phyloP scores from a whole-genome alignment of 1,140 invertebrate species.

The Gonioctena quinquepunctata region DNA sequence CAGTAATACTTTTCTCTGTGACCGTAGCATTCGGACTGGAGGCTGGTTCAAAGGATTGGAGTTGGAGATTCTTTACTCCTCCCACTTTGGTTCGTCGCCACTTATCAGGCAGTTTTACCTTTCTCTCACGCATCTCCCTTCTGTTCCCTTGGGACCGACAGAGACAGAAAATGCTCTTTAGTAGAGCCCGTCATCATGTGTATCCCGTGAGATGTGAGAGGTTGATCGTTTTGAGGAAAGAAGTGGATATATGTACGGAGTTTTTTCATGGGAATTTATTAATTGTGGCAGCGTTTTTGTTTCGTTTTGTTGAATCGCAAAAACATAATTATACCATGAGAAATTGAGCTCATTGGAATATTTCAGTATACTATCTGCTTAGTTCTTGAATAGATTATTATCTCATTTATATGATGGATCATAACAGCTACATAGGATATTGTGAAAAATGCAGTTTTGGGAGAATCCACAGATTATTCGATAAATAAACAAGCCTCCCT shows the following conservation, averaged over 20 bases:
- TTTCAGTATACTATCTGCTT: no score
- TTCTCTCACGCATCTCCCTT: conserved; percentile 30
- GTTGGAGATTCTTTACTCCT: conserved; percentile 43
- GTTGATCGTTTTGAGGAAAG: conserved; percentile 1
- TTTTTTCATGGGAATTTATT: background rate
- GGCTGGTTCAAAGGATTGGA: conserved; percentile 33
- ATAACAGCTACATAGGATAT: no score
- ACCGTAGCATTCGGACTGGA: conserved; percentile 36
- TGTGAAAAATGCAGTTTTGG: no score
- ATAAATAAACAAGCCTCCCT: no score
- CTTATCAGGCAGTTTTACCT: conserved; percentile 44
- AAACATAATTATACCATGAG: no score
- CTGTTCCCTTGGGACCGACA: conserved; percentile 32
- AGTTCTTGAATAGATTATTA: no score
- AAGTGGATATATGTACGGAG: background rate
- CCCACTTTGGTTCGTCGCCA: conserved; percentile 45
- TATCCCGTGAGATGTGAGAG: conserved; percentile 29
- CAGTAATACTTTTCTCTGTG: background rate
- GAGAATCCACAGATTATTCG: no score
- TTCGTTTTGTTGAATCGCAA: no score
- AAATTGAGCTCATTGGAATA: no score
- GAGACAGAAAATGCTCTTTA: conserved; percentile 36
- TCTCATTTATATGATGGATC: no score
- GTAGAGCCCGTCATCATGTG: conserved; percentile 35
- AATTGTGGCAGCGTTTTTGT: background rate